Percentiles rank a stretch among this genome's conserved stretches.
These are phyloP conservation scores for Tenualosa ilisha DNA, from an alignment of 2,797 vertebrate species.

Conservation along the genomic window DNA sequence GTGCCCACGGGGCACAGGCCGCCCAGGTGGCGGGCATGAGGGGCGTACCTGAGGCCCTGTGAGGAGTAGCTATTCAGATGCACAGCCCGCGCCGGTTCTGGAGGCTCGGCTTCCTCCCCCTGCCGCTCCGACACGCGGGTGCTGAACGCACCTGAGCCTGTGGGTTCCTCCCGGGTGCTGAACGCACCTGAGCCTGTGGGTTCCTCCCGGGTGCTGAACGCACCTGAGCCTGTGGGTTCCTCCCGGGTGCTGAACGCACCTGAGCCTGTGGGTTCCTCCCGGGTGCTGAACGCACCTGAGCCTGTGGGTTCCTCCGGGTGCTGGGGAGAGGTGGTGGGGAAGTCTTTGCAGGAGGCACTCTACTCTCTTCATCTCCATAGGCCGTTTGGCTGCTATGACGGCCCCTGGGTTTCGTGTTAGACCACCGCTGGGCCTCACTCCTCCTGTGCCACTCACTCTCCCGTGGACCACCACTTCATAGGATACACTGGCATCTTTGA, in stretches of 20 bases:
- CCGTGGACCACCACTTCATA: conserved; percentile 60
- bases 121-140: conserved; percentile 73
- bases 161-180: too few relatives aligned
- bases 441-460: conserved; percentile 43
- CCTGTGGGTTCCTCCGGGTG: conserved; percentile 35
- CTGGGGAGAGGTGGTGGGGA: conserved; percentile 79
- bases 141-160: too few relatives aligned
- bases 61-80: conserved; percentile 68
- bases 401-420: conserved; percentile 77
- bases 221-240: too few relatives aligned
- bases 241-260: conserved; percentile 56
- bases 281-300: too few relatives aligned
- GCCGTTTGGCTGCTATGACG: conserved; percentile 79
- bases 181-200: conserved; percentile 59
- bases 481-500: conserved; percentile 70
- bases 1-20: conserved; percentile 80
- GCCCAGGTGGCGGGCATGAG: conserved; percentile 80
- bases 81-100: conserved; percentile 68
- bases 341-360: conserved; percentile 82
- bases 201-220: conserved; percentile 53
- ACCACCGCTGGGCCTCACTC: conserved; percentile 78
- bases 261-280: conserved; percentile 63
- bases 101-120: conserved; percentile 63
- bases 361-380: conserved; percentile 78
- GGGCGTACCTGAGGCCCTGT: conserved; percentile 81